Evolutionary conservation across 2,113 vertebrate genomes (phyloP).

Genomic region (Mormyrus lacerda): DNA sequence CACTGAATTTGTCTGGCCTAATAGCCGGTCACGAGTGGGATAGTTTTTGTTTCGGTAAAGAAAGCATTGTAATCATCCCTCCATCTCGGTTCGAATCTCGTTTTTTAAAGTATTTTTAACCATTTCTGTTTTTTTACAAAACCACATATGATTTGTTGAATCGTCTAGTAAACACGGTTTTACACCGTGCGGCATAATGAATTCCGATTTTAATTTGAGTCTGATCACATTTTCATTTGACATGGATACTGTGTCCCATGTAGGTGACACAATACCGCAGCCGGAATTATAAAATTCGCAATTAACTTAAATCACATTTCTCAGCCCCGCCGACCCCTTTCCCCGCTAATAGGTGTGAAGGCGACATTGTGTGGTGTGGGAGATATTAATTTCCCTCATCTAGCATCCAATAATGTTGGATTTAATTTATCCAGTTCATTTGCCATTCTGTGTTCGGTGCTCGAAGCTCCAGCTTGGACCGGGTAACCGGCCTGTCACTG

Average conservation of each 20-base stretch:
- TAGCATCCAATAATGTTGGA: constrained; percentile 4
- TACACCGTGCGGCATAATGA: constrained; percentile 3
- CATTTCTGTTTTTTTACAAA: neutral
- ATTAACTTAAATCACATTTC: constrained; percentile 26
- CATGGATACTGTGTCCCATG: neutral
- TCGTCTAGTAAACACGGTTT: constrained; percentile 11
- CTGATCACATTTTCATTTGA: constrained; percentile 6
- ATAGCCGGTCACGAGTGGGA: neutral
- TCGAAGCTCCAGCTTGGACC: constrained; percentile 16
- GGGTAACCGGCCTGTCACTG: neutral
- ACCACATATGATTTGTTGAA: constrained; percentile 11
- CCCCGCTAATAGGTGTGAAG: constrained; percentile 23
- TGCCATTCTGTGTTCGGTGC: constrained; percentile 24
- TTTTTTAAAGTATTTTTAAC: neutral
- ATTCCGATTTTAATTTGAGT: constrained; percentile 15
- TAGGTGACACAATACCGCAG: constrained; percentile 3
- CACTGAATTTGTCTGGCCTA: neutral
- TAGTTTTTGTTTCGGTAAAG: neutral
- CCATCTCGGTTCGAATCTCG: neutral
- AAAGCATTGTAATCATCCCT: neutral
- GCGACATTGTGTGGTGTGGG: constrained; percentile 20
- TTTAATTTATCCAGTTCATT: constrained; percentile 30
- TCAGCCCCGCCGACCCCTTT: neutral
- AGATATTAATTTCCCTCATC: constrained; percentile 27
- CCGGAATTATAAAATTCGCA: constrained; percentile 19